A percentile compares a stretch with the other conserved stretches of the same genome.
Conservation (phyloP, 2,888 invertebrate genomes). For the Catotricha subobsoleta region DNA sequence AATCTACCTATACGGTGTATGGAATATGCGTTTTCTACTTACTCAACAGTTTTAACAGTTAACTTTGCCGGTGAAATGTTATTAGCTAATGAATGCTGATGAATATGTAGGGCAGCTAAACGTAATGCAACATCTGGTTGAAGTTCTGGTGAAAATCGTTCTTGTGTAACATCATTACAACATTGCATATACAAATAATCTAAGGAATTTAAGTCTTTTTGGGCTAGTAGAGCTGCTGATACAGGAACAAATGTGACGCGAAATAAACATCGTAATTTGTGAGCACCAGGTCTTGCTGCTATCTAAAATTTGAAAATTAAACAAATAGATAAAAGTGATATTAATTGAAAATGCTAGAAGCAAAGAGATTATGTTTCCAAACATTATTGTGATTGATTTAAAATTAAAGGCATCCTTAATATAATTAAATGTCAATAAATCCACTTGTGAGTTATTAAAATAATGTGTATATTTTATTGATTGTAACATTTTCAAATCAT, state of each 20-base stretch:
- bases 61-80: slow-evolving; percentile 61
- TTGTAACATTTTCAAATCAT: too few species aligned
- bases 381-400: too few species aligned
- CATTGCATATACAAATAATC: slow-evolving; percentile 84
- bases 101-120: slow-evolving; percentile 76
- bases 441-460: too few species aligned
- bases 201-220: slow-evolving; percentile 65
- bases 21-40: too few species aligned
- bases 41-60: slow-evolving; percentile 74
- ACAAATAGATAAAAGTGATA: too few species aligned
- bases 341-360: too few species aligned
- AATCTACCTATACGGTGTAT: too few species aligned
- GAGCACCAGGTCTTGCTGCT: slow-evolving; percentile 75
- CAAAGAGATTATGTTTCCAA: too few species aligned
- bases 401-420: too few species aligned
- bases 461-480: too few species aligned
- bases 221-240: slow-evolving; percentile 67
- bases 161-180: slow-evolving; percentile 85
- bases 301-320: too few species aligned
- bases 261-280: slow-evolving; percentile 76
- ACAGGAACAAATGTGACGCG: slow-evolving; percentile 76
- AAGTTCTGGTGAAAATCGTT: slow-evolving; percentile 75
- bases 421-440: too few species aligned
- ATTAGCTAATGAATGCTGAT: slow-evolving; percentile 71
- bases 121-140: slow-evolving; percentile 73